Conservation (phyloP, 2,797 vertebrate species). For the Cryptoblepharus egeriae region DNA sequence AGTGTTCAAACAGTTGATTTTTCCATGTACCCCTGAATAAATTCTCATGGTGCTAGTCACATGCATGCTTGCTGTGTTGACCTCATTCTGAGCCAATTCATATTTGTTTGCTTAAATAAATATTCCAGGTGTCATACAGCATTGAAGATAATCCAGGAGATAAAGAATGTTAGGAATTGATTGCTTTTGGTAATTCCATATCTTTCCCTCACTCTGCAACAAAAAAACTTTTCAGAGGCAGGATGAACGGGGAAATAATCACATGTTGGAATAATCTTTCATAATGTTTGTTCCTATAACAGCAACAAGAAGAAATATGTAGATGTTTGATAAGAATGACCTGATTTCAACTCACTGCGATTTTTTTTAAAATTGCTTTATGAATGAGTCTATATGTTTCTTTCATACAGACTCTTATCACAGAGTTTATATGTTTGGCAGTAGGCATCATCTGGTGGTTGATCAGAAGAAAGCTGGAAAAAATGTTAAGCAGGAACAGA, state of each 20-base stretch:
- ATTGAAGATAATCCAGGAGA: conserved; percentile 15
- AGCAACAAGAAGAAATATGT: background rate
- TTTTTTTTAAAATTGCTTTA: background rate
- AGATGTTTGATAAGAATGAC: background rate
- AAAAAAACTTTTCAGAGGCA: background rate
- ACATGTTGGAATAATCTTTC: conserved; percentile 5
- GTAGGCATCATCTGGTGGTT: no score
- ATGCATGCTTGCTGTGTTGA: background rate
- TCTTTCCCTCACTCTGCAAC: background rate
- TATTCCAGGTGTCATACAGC: background rate
- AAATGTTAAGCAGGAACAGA: no score
- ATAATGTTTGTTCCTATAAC: background rate
- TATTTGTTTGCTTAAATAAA: conserved; percentile 15
- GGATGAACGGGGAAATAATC: conserved; percentile 12
- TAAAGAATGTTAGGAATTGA: conserved; percentile 18
- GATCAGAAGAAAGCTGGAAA: no score
- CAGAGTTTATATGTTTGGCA: no score
- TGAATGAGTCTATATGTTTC: background rate
- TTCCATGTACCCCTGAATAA: no score
- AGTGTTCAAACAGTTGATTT: no score
- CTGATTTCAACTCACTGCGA: conserved; percentile 10
- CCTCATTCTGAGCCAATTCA: background rate
- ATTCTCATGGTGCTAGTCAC: no score
- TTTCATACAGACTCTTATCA: no score
- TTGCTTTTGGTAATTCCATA: background rate